Evolutionary conservation across 2,113 vertebrate species (phyloP).

Genomic region (Megaceryle torquata): DNA sequence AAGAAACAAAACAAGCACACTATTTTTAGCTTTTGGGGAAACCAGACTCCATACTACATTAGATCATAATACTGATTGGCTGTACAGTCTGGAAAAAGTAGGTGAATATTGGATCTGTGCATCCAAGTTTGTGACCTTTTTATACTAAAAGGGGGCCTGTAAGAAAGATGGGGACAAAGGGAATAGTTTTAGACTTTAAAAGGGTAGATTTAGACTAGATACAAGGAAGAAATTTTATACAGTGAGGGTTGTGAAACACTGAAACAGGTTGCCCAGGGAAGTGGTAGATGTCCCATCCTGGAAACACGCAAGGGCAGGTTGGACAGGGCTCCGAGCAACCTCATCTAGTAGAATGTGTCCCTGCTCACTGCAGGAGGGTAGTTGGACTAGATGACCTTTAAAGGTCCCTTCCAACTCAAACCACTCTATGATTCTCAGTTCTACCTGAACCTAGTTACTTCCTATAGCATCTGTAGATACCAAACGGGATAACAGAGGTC

Average conservation of each 20-base stretch:
- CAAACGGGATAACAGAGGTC: neutral
- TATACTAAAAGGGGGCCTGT: neutral
- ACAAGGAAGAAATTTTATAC: neutral
- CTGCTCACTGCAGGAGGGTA: neutral
- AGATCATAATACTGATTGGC: neutral
- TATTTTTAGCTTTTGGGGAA: neutral
- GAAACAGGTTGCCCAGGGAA: neutral
- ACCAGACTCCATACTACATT: neutral
- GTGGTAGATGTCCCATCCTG: neutral
- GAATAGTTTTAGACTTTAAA: neutral
- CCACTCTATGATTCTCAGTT: neutral
- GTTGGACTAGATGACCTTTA: neutral
- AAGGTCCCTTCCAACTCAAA: neutral
- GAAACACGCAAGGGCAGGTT: neutral
- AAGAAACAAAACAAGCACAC: neutral
- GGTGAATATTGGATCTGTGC: neutral
- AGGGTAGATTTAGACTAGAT: neutral
- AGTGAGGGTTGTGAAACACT: neutral
- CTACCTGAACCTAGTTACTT: neutral
- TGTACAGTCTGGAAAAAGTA: neutral
- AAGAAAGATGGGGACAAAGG: neutral
- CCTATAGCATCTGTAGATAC: neutral
- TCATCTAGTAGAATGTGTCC: neutral
- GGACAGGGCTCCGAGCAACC: neutral
- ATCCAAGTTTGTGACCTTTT: neutral